Base-by-base conservation (phyloP, 2,888 invertebrate species). In the Heliconius sara region DNA sequence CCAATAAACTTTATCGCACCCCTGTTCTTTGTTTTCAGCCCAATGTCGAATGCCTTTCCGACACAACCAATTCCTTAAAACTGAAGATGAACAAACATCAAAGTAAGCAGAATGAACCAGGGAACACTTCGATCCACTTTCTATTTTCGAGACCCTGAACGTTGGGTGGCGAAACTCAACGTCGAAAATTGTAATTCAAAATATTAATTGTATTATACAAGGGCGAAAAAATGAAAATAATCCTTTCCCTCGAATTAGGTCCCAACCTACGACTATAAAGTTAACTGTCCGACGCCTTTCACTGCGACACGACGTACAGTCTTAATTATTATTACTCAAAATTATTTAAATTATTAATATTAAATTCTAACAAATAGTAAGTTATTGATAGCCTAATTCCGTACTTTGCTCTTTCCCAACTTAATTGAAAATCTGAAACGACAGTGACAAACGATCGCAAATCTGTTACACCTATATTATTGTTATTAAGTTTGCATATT, bases 361-460 rank as follows among this genome's bases (percentile, higher is more conserved):
- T 68, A 68, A 70, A 47, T 16, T 65, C 43, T 43, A 70, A 70
- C 16, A 47, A 39, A n/a, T 39, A 39, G 39, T 39, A 16, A 70
- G 70, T 60, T 34, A 57, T 57, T 73, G 57, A 73, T 57, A 60
- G 34, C 52, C 30, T 60, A 73, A 73, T 73, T 73, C 57, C 60
- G n/a, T 34, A 60, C 57, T 60, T 72, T 73, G 30, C n/a, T 60
- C 57, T 60, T 60, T 73, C 34, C 57, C 60, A 60, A 73, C 57
- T 60, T 60, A 60, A 73, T 73, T 60, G 73, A 34, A 73, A 73
- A 73, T 30, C 30, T 34, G 13, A 60, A 73, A n/a, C 57, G 73
- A 73, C 73, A 73, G 73, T 73, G 57, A 73, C 57, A 73, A 34
- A 73, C 70, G 57, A 73, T 72, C n/a, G 34, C 13, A 16, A 73